Conservation (phyloP, 2,113 vertebrate species). For the Ahaetulla prasina region DNA sequence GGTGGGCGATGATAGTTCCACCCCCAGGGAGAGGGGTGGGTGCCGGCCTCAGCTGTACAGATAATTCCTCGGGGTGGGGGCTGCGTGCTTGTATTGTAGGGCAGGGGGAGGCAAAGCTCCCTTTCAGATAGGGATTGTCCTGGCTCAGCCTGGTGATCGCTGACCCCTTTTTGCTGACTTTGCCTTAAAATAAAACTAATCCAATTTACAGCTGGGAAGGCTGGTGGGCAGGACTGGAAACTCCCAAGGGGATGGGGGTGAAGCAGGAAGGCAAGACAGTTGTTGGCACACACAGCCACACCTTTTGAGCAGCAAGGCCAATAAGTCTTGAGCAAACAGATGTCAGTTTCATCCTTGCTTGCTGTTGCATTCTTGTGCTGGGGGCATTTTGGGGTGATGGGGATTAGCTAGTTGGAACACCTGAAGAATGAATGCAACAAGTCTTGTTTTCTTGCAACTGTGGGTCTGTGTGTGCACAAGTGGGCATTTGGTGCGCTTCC, state of each 20-base stretch:
- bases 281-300: not conserved
- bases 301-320: not conserved
- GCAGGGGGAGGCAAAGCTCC: not conserved
- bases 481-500: not conserved
- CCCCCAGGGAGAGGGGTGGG: not conserved
- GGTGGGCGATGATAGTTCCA: not conserved
- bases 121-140: not conserved
- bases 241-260: no score
- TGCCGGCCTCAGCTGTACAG: not conserved
- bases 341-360: not conserved
- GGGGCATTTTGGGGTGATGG: not conserved
- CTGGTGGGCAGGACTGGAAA: not conserved
- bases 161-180: not conserved
- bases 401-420: not conserved
- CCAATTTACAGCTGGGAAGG: not conserved
- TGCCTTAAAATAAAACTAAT: not conserved
- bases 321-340: not conserved
- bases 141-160: not conserved
- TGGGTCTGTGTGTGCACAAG: not conserved
- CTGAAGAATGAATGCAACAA: not conserved
- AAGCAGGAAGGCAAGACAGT: not conserved
- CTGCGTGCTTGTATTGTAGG: not conserved
- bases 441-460: not conserved
- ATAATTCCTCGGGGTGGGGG: not conserved
- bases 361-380: not conserved